Percentiles rank a stretch among this genome's conserved stretches.
phyloP scores from a whole-genome alignment of 2,888 invertebrate genomes.

The Unio pictorum region DNA sequence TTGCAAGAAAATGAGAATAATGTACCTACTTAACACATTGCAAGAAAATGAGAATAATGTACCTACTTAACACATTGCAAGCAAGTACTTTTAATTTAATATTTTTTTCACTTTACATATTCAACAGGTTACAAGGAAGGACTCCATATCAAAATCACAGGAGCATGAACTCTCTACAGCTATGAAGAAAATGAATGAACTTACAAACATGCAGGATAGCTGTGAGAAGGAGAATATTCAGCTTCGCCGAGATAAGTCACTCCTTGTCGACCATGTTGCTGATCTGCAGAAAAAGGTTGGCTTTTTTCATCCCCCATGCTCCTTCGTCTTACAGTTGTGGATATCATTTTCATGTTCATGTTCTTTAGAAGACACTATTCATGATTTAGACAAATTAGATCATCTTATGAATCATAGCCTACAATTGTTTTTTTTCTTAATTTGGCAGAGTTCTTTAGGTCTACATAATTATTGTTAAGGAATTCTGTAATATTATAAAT shows the following conservation, averaged over 20 bases:
- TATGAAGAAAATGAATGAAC: conserved; percentile 55
- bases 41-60: too few species aligned
- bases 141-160: conserved; percentile 34
- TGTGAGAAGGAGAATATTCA: conserved; percentile 60
- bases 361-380: too few species aligned
- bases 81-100: too few species aligned
- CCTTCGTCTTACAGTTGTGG: conserved; percentile 4
- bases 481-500: too few species aligned
- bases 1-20: too few species aligned
- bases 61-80: too few species aligned
- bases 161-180: conserved; percentile 56
- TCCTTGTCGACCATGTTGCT: conserved; percentile 68
- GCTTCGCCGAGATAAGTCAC: conserved; percentile 65
- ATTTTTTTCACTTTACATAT: neutral
- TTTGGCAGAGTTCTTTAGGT: too few species aligned
- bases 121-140: conserved; percentile 43
- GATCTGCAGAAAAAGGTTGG: conserved; percentile 67
- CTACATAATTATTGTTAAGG: too few species aligned
- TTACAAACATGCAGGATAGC: conserved; percentile 48
- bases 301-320: neutral
- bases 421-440: too few species aligned
- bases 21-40: too few species aligned
- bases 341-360: neutral
- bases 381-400: too few species aligned
- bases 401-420: too few species aligned